Evolutionary conservation across 2,797 vertebrate species (phyloP), one percentile per base, ranked within the genome.

Genomic region (Falco concolor): DNA sequence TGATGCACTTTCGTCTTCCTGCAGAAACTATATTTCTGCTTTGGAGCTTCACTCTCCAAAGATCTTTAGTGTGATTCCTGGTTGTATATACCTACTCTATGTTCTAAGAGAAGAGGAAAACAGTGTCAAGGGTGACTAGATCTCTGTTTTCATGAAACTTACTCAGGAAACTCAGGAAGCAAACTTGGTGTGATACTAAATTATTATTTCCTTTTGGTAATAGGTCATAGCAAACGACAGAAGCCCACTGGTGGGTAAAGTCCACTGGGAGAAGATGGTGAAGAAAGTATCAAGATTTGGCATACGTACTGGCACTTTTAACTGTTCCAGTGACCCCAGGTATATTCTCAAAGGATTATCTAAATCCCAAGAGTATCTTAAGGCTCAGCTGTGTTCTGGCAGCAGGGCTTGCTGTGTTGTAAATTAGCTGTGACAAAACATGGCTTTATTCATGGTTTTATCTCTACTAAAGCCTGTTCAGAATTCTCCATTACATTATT

Each of bases 251-350:
- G 98, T 99, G 91, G 98, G 98, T 96, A 98, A 98, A 97, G 98
- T 98, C 83, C 99, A 98, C 97, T 99, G 99, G 99, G 98, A 98
- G 85, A 99, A 99, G 96, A 99, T 99, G 99, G 99, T 99, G 67
- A 99, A 99, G 98, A 99, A 99, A 94, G 99, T 99, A 13, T 99
- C 99, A 47, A 98, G 98, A 97, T 99, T 99, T 85, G 99, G 99
- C 89, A 99, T 99, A 97, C 98, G 99, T 89, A 99, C 99, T 16
- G 99, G 99, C 96, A 99, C 98, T 78, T 99, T 99, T 84, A 99
- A 99, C 98, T 99, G 99, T 95, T 99, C 99, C 76, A 99, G 97
- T 97, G 99, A 99, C 93, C 98, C 98, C 96, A 99, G 99, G 99
- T 99, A 95, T 96, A 97, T 91, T 90, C 90, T 73, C 72, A 83